Percentiles rank a stretch among this genome's conserved stretches.
phyloP scores from a whole-genome alignment of 30 jellyfish, hydroid and myxozoan genomes.

The Aurelia aurita region DNA sequence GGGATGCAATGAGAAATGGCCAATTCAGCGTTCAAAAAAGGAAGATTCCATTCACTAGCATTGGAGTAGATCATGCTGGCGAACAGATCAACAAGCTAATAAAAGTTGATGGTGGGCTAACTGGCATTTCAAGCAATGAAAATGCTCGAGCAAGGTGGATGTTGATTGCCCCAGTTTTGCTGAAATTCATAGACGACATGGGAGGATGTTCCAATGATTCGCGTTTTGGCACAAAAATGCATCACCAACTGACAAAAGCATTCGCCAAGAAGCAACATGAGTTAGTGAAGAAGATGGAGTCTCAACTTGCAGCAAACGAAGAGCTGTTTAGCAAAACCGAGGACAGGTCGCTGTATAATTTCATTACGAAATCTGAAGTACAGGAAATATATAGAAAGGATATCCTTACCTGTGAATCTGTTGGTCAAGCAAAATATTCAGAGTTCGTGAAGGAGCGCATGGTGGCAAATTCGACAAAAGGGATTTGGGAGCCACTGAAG shows the following conservation, averaged over 20 bases:
- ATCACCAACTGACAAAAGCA: constrained; percentile 7
- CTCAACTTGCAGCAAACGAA: too few species aligned
- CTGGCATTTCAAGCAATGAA: constrained; percentile 16
- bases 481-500: background rate
- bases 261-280: background rate
- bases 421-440: background rate
- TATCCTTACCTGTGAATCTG: background rate
- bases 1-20: constrained; percentile 40
- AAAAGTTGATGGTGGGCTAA: constrained; percentile 25
- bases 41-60: constrained; percentile 34
- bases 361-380: background rate
- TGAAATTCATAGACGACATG: background rate
- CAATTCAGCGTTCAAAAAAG: constrained; percentile 28
- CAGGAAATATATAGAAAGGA: background rate
- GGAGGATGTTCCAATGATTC: background rate
- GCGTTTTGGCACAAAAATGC: background rate
- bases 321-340: too few species aligned
- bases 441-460: background rate
- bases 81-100: constrained; percentile 47
- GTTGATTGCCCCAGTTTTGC: constrained; percentile 23
- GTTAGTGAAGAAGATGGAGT: background rate
- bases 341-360: background rate
- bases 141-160: constrained; percentile 28
- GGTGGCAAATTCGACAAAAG: background rate
- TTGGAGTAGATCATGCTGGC: constrained; percentile 46